phyloP scores from a whole-genome alignment of 2,888 invertebrate genomes.

The Parnassius mnemosyne region DNA sequence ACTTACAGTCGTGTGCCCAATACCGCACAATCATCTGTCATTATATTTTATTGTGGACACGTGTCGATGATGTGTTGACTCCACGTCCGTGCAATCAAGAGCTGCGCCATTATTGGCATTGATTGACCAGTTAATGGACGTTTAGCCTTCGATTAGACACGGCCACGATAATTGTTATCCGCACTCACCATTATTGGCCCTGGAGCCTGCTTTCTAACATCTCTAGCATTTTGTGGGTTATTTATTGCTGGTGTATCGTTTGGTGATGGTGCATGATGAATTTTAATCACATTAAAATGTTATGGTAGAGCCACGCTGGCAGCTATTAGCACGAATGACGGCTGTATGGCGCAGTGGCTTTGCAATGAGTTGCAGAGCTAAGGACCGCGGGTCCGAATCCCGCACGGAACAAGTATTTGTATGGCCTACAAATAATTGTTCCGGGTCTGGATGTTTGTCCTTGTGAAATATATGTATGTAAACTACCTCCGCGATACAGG shows the following conservation, averaged over 20 bases:
- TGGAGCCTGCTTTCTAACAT: conserved; percentile 17
- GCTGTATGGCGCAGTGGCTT: no score
- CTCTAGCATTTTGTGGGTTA: background rate
- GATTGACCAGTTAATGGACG: conserved; percentile 32
- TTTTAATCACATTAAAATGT: no score
- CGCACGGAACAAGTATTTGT: no score
- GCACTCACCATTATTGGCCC: conserved; percentile 25
- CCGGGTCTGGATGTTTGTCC: no score
- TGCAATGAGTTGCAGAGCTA: no score
- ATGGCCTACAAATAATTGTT: no score
- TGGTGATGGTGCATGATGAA: no score
- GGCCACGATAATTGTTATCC: conserved; percentile 30
- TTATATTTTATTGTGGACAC: conserved; percentile 25
- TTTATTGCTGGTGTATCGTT: background rate
- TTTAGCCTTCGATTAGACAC: conserved; percentile 28
- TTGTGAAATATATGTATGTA: no score
- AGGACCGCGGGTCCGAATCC: no score
- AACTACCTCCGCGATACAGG: no score
- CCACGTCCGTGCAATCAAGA: conserved; percentile 22
- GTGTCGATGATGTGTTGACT: conserved; percentile 23
- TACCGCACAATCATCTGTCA: conserved; percentile 24
- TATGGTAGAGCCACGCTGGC: no score
- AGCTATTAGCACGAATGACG: no score
- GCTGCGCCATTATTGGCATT: conserved; percentile 26
- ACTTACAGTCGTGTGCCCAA: conserved; percentile 15